phyloP scores from a whole-genome alignment of 2,888 invertebrate genomes.

The Hyposoter dolosus region DNA sequence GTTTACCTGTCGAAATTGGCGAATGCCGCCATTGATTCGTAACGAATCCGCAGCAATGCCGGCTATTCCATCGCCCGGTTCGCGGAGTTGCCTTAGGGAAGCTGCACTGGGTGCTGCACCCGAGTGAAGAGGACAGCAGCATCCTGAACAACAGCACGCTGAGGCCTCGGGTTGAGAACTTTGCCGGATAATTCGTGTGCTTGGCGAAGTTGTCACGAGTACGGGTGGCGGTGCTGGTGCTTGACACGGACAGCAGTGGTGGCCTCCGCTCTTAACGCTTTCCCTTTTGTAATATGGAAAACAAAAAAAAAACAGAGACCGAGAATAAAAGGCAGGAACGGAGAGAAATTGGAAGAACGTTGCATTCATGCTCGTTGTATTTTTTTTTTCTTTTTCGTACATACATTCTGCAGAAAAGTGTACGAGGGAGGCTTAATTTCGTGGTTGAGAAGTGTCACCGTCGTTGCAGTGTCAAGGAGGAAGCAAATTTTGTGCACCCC shows the following conservation, averaged over 20 bases:
- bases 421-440: constrained; percentile 19
- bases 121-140: constrained; percentile 85
- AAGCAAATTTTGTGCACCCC: neutral
- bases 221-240: constrained; percentile 90
- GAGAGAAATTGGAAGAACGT: constrained; percentile 6
- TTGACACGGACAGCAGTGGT: constrained; percentile 88
- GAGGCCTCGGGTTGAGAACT: constrained; percentile 94
- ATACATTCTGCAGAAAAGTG: neutral
- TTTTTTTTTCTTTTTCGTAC: neutral
- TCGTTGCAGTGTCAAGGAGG: neutral
- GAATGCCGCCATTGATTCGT: constrained; percentile 97
- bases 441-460: neutral
- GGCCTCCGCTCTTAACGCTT: constrained; percentile 83
- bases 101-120: constrained; percentile 90
- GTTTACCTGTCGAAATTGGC: constrained; percentile 97
- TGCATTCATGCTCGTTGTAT: constrained; percentile 4
- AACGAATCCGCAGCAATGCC: constrained; percentile 98
- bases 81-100: constrained; percentile 93
- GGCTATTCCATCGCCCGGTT: constrained; percentile 94
- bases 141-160: constrained; percentile 84
- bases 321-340: constrained; percentile 5
- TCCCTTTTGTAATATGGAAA: constrained; percentile 76
- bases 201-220: constrained; percentile 90
- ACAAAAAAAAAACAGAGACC: constrained; percentile 57
- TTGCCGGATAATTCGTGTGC: constrained; percentile 93